A percentile compares a stretch with the other conserved stretches of the same genome.
Conservation (phyloP, 1,140 invertebrate genomes). For the Ceratina japonica region DNA sequence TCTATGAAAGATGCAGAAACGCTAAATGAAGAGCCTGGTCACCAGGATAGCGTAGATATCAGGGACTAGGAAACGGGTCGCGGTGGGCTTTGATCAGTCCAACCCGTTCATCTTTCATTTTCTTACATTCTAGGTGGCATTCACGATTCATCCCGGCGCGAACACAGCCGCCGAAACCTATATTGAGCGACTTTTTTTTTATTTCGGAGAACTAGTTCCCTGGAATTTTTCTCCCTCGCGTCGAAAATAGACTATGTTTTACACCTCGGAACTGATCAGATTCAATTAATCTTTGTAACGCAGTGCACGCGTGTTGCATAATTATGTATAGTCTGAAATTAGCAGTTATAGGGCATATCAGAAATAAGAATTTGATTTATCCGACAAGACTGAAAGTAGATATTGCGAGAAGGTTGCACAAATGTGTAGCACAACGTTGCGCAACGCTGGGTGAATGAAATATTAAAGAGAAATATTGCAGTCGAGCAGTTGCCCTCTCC, state of each 20-base stretch:
- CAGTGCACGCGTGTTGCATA: no score
- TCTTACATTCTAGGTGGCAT: constrained; percentile 18
- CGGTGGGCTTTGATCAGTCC: constrained; percentile 46
- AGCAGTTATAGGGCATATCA: no score
- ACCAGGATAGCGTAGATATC: constrained; percentile 32
- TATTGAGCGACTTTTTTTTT: constrained; percentile 4
- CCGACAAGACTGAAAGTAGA: background rate
- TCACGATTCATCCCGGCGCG: constrained; percentile 18
- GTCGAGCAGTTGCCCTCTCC: background rate
- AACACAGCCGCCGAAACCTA: background rate
- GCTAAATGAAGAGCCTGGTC: constrained; percentile 64
- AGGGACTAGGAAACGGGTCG: constrained; percentile 27
- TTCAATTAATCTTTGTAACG: no score
- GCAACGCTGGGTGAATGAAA: constrained; percentile 30
- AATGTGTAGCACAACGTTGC: constrained; percentile 36
- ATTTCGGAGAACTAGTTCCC: constrained; percentile 16
- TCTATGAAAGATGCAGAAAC: constrained; percentile 66
- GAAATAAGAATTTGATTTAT: no score
- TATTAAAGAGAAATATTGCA: constrained; percentile 9
- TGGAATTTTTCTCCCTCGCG: background rate
- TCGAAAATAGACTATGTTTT: no score
- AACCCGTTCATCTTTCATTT: constrained; percentile 42
- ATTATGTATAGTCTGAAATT: no score
- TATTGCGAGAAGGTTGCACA: background rate
- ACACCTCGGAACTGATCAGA: no score